A percentile compares a stretch with the other conserved stretches of the same genome.
Evolutionary conservation across 1,140 invertebrate genomes (phyloP).

Genomic region (Apis mellifera): DNA sequence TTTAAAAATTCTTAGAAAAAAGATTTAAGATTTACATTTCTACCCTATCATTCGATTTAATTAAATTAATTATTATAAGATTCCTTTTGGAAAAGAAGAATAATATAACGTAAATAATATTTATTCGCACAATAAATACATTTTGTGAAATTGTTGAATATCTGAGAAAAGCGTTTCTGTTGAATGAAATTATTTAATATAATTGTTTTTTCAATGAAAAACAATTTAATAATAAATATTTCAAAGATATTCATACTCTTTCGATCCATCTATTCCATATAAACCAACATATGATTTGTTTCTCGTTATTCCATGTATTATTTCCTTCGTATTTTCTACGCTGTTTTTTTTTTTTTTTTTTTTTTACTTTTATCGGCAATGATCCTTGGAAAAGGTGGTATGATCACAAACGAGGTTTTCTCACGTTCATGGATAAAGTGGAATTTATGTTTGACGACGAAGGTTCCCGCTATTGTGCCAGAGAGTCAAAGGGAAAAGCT

Average conservation of each 20-base stretch:
- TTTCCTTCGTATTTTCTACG: background rate
- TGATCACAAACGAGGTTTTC: constrained; percentile 3
- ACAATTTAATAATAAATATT: background rate
- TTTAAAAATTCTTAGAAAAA: no score
- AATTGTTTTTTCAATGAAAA: no score
- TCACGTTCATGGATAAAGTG: constrained; percentile 11
- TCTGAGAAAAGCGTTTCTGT: background rate
- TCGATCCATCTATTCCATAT: background rate
- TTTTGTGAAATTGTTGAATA: background rate
- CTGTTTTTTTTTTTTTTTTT: no score
- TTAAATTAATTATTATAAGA: no score
- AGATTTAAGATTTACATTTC: no score
- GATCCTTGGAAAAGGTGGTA: background rate
- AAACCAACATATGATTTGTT: background rate
- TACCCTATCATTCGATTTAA: no score
- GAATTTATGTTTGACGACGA: constrained; percentile 1
- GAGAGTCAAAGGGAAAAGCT: constrained; percentile 18
- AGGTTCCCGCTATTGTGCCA: background rate
- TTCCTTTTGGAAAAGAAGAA: no score
- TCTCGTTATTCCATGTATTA: background rate
- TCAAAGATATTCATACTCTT: background rate
- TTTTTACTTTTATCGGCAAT: background rate
- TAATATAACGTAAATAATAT: background rate
- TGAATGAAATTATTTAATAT: background rate
- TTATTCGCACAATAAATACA: background rate